Evolutionary conservation across 2,888 invertebrate species (phyloP), one percentile per base, ranked within the genome.

Genomic region (Meliscaeva auricollis): DNA sequence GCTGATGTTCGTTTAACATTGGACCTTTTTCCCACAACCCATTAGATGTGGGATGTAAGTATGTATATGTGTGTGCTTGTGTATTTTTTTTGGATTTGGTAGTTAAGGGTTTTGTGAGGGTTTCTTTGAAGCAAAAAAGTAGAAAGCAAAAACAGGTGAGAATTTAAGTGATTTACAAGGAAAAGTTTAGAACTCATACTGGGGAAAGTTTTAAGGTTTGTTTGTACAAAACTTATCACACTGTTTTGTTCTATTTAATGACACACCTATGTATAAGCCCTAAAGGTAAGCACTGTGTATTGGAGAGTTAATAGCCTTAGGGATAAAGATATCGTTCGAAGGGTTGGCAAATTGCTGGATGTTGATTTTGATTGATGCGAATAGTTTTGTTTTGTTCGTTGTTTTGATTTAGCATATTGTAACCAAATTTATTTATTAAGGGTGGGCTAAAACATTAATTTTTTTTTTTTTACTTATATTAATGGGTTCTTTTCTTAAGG

Each of bases 1-100:
- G 80, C 76, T 85, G 80, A 81, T 81, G 80, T 81, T 85, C 80
- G 68, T 76, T 85, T 80, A 81, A 81, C 76, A 66, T 76, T 69
- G 72, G 50, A 77, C 72, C 80, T 50, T 72, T 17, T 70, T 66
- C 4, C 26, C 26, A 26, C 26, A 26, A 26, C 2, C 26, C 26
- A n/a, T n/a, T 4, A 26, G 26, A 26, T 26, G 26, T 26, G n/a
- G 20, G 1, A n/a, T 41, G 5, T 30, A 9, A n/a, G 38, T 17
- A 20, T 15, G n/a, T 44, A 15, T 20, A 2, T 41, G 32, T 64
- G 52, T 41, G 50, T 35, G 41, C 32, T 17, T 15, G 17, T 46
- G 46, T 46, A 48, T 41, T n/a, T n/a, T n/a, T n/a, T n/a, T n/a
- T n/a, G n/a, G n/a, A n/a, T n/a, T n/a, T 50, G 35, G 9, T 13